Evolutionary conservation across 1,140 invertebrate genomes (phyloP), one percentile per base, ranked within the genome.

Genomic region (Nautilus pompilius): DNA sequence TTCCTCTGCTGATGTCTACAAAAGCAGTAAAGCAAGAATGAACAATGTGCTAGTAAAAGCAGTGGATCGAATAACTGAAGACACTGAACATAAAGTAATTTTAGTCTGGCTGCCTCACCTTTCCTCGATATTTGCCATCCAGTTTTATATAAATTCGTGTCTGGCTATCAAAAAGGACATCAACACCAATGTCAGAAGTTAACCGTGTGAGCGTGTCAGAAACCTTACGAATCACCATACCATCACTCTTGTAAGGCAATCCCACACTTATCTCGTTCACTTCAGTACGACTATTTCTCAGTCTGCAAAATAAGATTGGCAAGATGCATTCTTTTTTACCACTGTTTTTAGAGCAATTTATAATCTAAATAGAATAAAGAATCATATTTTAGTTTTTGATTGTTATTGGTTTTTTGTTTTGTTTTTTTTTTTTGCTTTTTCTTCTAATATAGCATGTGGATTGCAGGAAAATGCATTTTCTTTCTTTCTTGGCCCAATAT

Each of bases 71-170:
- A n/a, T n/a, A n/a, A n/a, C n/a, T n/a, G n/a, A n/a, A n/a, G n/a
- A n/a, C n/a, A n/a, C n/a, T n/a, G n/a, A n/a, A n/a, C n/a, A n/a
- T n/a, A n/a, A n/a, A n/a, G n/a, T n/a, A n/a, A n/a, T n/a, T n/a
- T n/a, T n/a, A n/a, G n/a, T n/a, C n/a, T n/a, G n/a, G n/a, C n/a
- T n/a, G n/a, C n/a, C n/a, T 53, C 29, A 53, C 49, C 20, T 53
- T 53, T 53, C 49, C 49, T 24, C 26, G 17, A 24, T 53, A 53
- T 53, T 24, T 53, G 2, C 17, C 29, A 28, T 28, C 26, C 26
- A 53, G 49, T 53, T 53, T 53, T 28, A 53, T 10, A 53, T 53
- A 53, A 24, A 53, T 53, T 53, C 49, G 26, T 53, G 49, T 53
- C 8, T 28, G 49, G 26, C 49, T 28, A 53, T 53, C 49, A 22